Evolutionary conservation across 2,113 vertebrate species (phyloP), one percentile per base, ranked within the genome.

Genomic region (Hyperopisus bebe): DNA sequence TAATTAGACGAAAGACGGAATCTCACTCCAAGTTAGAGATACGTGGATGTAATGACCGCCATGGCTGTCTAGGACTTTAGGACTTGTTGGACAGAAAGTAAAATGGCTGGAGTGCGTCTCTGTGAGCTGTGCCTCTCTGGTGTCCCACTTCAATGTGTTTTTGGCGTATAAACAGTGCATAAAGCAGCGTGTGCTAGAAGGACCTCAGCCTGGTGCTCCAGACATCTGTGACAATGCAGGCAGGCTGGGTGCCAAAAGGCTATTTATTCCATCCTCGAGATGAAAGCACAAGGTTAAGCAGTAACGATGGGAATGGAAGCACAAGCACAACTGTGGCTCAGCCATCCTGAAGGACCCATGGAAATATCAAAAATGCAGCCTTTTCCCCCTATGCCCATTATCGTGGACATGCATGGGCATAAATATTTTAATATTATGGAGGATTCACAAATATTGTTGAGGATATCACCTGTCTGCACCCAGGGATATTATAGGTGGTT

Each of bases 151-250:
- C 62, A 70, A 55, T 77, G 85, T 90, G 44, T 88, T 88, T 39
- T 82, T 35, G 35, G 80, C 80, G 35, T 55, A 88, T 90, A 55
- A 87, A 31, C 62, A 77, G 84, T 77, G 74, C n/a, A 35, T 83
- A 35, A 80, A 58, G 24, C 84, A 90, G 31, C 5, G 24, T 90
- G 50, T 44, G 62, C 47, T 39, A 46, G 50, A 31, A 85, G 46
- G 47, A 90, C 82, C 85, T 42, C 70, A 88, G 74, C 6, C 62
- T 15, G 31, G 70, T 88, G 46, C 47, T 46, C 46, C 66, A 62
- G 47, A 35, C 55, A 48, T 90, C 55, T 42, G 53, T 87, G 86
- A 88, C 62, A 83, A 46, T 53, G 53, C 70, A 39, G 17, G 39
- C 35, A 21, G 42, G 74, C 17, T 82, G 70, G 31, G 35, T 87